Percentiles rank a stretch among this genome's conserved stretches.
These are phyloP conservation scores for Babyrousa celebensis DNA, from an alignment of 2,797 vertebrate genomes.

Conservation along the genomic window DNA sequence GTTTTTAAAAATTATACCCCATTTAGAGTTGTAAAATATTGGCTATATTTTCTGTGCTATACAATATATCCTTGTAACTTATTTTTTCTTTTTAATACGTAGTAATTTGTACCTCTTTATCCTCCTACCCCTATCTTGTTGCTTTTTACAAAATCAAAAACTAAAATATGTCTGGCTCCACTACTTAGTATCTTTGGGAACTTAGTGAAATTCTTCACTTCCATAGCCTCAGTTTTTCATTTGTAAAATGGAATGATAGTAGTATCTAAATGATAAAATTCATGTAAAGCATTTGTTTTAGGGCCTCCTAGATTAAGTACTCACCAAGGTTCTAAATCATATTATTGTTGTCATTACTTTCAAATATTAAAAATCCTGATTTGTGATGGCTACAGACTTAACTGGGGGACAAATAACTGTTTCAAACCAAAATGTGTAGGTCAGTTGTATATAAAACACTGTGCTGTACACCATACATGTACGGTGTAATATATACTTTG, in stretches of 20 bases:
- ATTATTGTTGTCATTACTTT: slow-evolving; percentile 65
- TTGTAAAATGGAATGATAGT: slow-evolving; percentile 53
- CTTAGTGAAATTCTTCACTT: slow-evolving; percentile 59
- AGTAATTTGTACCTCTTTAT: not conserved
- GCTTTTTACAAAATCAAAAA: slow-evolving; percentile 63
- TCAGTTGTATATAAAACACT: slow-evolving; percentile 30
- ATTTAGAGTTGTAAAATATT: not conserved
- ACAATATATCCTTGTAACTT: not conserved
- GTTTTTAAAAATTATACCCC: not conserved
- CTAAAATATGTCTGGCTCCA: slow-evolving; percentile 53
- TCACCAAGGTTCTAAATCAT: slow-evolving; percentile 50
- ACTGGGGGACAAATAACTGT: slow-evolving; percentile 29
- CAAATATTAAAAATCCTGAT: slow-evolving; percentile 62
- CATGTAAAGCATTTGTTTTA: slow-evolving; percentile 68
- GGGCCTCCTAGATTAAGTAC: not conserved
- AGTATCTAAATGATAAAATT: slow-evolving; percentile 70
- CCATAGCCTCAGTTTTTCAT: slow-evolving; percentile 20
- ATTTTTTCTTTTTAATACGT: not conserved
- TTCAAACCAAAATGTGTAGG: slow-evolving; percentile 59
- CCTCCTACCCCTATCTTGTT: not conserved
- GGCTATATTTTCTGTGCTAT: not conserved
- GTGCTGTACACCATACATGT: not conserved
- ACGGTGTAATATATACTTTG: slow-evolving; percentile 27
- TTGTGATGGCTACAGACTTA: slow-evolving; percentile 53
- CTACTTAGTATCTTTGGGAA: slow-evolving; percentile 52